Evolutionary conservation across 2,113 vertebrate genomes (phyloP), one percentile per base, ranked within the genome.

Genomic region (Equus przewalskii): DNA sequence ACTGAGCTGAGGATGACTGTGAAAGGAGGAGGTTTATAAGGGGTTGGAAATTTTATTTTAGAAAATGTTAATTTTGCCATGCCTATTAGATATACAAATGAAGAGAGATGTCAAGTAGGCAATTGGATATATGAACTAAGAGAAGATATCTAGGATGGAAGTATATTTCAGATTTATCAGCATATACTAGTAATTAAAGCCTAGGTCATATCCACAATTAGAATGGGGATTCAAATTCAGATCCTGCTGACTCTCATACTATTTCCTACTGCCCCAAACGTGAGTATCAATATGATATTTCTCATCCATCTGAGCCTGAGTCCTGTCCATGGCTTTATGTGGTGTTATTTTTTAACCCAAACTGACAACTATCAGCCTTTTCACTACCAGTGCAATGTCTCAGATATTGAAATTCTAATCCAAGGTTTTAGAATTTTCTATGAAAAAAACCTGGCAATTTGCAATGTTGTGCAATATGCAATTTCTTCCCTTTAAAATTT

Each of bases 321-420:
- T 83, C 28, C 24, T 60, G 0, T n/a, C 46, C 33, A 7, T 36
- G 21, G 18, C 33, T 91, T 97, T 58, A 49, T 92, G 28, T 21
- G n/a, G 9, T 64, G 5, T 60, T 51, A n/a, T 89, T 93, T 89
- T 93, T 95, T 76, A 93, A 93, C 7, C 4, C 28, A 89, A 65
- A 65, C 49, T 56, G 11, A 65, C 6, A 94, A 24, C 7, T 78
- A 67, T 64, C 46, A 58, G 21, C 14, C 6, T 81, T 94, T 82
- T 80, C 21, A 70, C 16, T 80, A 54, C 12, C 33, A 92, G 12
- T 65, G 36, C 46, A 88, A 28, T 89, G 26, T 72, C 44, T 95
- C 49, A 86, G 62, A 62, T 89, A 41, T 72, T 96, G 62, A 92
- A 44, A 87, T 96, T 58, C 46, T 73, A 62, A 70, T 19, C 14